Base-by-base conservation (phyloP, 2,888 invertebrate species). In the Acleris sparsana region DNA sequence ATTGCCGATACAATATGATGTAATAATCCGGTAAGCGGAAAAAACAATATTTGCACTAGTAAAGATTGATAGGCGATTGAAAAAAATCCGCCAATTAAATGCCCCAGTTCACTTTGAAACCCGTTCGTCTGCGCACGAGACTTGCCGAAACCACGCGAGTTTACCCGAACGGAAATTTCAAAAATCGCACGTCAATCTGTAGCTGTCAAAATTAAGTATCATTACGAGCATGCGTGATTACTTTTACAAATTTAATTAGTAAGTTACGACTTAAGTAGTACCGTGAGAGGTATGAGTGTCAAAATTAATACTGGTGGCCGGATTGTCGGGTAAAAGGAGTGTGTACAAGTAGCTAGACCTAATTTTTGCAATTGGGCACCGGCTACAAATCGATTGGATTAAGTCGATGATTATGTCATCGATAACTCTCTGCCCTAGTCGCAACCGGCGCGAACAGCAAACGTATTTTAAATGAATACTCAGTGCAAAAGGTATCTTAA, bases 1-100 rank as follows among this genome's bases (percentile, higher is more conserved):
- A 61, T 65, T 65, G 61, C 49, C 20, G n/a, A 49, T 53, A 60
- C 13, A 3, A 13, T 13, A 39, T 56, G 44, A 25, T 60, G 65
- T 65, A 66, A 66, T 73, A 74, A 75, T 73, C 73, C 70, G 70
- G 69, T 75, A 72, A 72, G 69, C 65, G 76, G 76, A 75, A 78
- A 76, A 71, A 39, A 43, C 3, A 73, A 73, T 69, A 73, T 63
- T 71, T 71, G 67, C 69, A 71, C 53, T 69, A 64, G 77, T 73
- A 63, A 70, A 80, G 83, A 82, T 80, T 85, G 87, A 86, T 86
- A 77, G 82, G 71, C 64, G 55, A 69, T 78, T 81, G 83, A 82
- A 82, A 83, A 80, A 62, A 17, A 39, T 1, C 25, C 66, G 70
- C 53, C 72, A 70, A 73, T 78, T 78, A 79, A 80, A 73, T 81